phyloP scores from a whole-genome alignment of 2,797 vertebrate species.

The Psittacula echo region DNA sequence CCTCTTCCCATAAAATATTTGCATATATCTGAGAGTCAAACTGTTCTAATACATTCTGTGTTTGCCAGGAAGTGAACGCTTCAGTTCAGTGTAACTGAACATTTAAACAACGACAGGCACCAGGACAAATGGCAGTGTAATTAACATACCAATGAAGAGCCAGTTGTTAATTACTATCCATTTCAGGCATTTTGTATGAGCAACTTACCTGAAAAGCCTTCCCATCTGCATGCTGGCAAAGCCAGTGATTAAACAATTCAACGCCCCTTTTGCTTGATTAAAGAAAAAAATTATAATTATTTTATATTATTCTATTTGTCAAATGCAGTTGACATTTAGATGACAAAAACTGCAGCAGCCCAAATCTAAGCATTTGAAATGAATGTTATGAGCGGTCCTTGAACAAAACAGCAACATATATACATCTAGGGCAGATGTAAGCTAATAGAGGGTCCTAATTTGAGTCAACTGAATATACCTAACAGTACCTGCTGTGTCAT shows the following conservation, averaged over 20 bases:
- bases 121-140: slow-evolving; percentile 44
- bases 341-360: slow-evolving; percentile 28
- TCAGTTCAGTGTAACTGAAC: slow-evolving; percentile 43
- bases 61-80: slow-evolving; percentile 60
- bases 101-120: slow-evolving; percentile 49
- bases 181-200: slow-evolving; percentile 42
- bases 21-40: slow-evolving; percentile 66
- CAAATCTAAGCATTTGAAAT: not conserved
- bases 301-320: slow-evolving; percentile 55
- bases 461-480: not conserved
- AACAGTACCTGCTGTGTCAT: not conserved
- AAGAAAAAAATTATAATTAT: slow-evolving; percentile 47
- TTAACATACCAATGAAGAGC: slow-evolving; percentile 52
- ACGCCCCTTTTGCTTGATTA: slow-evolving; percentile 46
- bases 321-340: slow-evolving; percentile 28
- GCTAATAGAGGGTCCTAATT: not conserved
- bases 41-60: slow-evolving; percentile 53
- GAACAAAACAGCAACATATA: not conserved
- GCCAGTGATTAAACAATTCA: slow-evolving; percentile 65
- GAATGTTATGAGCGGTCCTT: not conserved
- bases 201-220: slow-evolving; percentile 67
- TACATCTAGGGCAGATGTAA: not conserved
- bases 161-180: slow-evolving; percentile 43
- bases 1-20: slow-evolving; percentile 66
- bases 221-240: slow-evolving; percentile 30